These are phyloP conservation scores for Zelleria hepariella DNA, from an alignment of 2,888 invertebrate species.

Conservation along the genomic window DNA sequence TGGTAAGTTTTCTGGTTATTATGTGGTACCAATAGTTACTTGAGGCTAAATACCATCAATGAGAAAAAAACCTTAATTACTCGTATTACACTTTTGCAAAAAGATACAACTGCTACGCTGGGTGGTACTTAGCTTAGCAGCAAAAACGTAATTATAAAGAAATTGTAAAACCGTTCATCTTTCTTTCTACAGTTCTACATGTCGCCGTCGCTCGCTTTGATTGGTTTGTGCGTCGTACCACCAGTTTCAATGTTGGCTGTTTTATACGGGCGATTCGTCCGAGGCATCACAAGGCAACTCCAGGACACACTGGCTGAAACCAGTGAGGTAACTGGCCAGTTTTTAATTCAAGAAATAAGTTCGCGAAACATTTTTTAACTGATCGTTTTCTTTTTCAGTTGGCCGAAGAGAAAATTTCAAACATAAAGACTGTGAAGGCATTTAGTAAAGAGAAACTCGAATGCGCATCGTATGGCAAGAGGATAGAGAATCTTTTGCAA, in stretches of 20 bases:
- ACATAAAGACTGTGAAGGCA: slow-evolving; percentile 92
- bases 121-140: no score
- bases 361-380: no score
- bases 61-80: no score
- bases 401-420: slow-evolving; percentile 93
- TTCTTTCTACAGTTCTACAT: slow-evolving; percentile 81
- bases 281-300: slow-evolving; percentile 85
- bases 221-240: slow-evolving; percentile 91
- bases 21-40: neutral
- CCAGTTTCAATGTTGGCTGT: slow-evolving; percentile 89
- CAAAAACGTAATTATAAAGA: no score
- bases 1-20: slow-evolving; percentile 73
- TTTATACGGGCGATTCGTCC: slow-evolving; percentile 86
- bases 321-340: slow-evolving; percentile 40
- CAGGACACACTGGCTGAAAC: slow-evolving; percentile 78
- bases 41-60: no score
- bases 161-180: neutral
- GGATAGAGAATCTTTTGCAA: slow-evolving; percentile 79
- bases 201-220: slow-evolving; percentile 88
- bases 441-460: slow-evolving; percentile 91
- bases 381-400: slow-evolving; percentile 57
- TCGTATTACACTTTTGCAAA: no score
- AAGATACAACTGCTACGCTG: no score
- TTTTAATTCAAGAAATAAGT: no score
- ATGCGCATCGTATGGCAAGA: slow-evolving; percentile 75